Conservation (phyloP, 2,113 vertebrate species). For the Alligator mississippiensis region DNA sequence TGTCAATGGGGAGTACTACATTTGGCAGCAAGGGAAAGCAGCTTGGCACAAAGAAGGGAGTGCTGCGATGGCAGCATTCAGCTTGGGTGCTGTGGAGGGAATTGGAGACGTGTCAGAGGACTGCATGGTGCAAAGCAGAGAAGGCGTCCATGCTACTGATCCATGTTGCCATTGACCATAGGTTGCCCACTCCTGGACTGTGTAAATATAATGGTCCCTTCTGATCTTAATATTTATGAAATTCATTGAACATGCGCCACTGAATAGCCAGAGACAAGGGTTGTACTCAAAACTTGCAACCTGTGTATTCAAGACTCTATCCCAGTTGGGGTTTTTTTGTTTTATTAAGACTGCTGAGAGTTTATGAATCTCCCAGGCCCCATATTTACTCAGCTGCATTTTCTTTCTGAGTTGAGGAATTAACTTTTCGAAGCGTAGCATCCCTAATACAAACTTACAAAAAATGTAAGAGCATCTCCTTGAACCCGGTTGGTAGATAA, state of each 20-base stretch:
- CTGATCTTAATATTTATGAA: neutral
- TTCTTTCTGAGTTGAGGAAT: neutral
- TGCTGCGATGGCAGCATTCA: no score
- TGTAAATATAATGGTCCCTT: neutral
- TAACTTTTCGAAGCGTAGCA: neutral
- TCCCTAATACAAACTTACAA: neutral
- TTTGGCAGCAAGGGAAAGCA: no score
- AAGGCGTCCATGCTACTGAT: no score
- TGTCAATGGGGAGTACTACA: neutral
- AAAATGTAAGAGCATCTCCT: neutral
- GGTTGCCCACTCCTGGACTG: neutral
- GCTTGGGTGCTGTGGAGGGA: no score
- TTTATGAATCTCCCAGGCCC: no score
- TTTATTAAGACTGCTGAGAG: neutral
- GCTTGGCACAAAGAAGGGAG: no score
- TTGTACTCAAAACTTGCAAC: neutral
- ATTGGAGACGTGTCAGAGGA: no score
- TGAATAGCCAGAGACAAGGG: neutral
- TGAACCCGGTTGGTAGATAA: no score
- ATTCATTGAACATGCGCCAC: neutral
- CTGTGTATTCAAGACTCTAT: neutral
- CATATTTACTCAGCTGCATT: neutral
- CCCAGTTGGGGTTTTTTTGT: neutral
- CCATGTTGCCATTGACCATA: no score
- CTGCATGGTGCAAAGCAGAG: no score